Base-by-base conservation (phyloP, 2,113 vertebrate species). In the Pogona vitticeps region DNA sequence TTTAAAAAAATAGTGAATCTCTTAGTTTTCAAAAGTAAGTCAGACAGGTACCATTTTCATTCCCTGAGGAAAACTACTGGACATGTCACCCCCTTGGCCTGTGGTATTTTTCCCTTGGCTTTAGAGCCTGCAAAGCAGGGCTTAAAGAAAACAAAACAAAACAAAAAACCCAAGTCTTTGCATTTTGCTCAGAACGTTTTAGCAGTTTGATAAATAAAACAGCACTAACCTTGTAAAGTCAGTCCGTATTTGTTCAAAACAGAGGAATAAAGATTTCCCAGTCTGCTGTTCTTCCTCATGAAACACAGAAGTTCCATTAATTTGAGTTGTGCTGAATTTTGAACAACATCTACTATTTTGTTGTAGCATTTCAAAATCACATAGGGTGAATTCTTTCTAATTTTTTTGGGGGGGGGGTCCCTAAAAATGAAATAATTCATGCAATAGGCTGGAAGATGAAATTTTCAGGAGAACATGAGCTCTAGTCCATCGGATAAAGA, bases 401-500 rank as follows among this genome's bases (percentile, higher is more conserved):
- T 79, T 75, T 0, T n/a, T n/a, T n/a, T n/a, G n/a, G n/a, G n/a
- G n/a, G n/a, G 4, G 75, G 85, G 23, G 42, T 28, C 18, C 70
- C 83, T 91, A 83, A 84, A 80, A 94, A 92, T 88, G 84, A 85
- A 86, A 89, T 68, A 38, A 72, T 89, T 91, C 78, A 73, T 86
- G 63, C 58, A 40, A 86, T 65, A 86, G 86, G 89, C 89, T 85
- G 21, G 83, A 78, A 91, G 59, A 68, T 73, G 71, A 26, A 13
- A 0, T 87, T 92, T 91, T 91, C 85, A 84, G 87, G 89, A 85
- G 84, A 83, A 88, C 68, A 20, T 0, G 79, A 90, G 88, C 83
- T 85, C 90, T 91, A 5, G 5, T 52, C 56, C 78, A 91, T 86
- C 72, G 83, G 92, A 90, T 91, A 92, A 92, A 94, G 90, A 89